Percentiles rank a stretch among this genome's conserved stretches.
phyloP scores from a whole-genome alignment of 2,113 vertebrate species.

The Callocephalon fimbriatum region DNA sequence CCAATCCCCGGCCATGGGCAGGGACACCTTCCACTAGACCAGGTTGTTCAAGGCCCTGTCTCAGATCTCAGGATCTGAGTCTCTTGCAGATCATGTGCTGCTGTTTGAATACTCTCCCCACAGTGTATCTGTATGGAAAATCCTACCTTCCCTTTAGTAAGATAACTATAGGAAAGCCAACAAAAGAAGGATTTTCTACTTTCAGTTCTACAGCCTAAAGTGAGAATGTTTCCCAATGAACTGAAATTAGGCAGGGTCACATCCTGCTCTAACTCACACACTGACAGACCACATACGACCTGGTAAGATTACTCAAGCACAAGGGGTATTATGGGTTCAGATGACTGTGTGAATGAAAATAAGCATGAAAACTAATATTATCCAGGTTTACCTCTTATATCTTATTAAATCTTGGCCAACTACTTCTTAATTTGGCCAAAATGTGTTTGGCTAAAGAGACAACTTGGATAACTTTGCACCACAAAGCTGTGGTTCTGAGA shows the following conservation, averaged over 20 bases:
- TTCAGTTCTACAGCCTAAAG: neutral
- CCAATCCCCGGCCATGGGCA: neutral
- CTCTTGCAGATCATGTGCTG: neutral
- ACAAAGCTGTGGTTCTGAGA: neutral
- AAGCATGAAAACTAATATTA: neutral
- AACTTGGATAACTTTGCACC: neutral
- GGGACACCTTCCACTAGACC: neutral
- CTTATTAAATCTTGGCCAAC: neutral
- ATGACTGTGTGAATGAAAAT: neutral
- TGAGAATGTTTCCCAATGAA: neutral
- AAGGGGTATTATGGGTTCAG: neutral
- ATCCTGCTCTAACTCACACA: neutral
- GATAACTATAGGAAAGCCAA: neutral
- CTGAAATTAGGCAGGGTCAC: neutral
- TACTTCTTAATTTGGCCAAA: neutral
- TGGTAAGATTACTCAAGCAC: neutral
- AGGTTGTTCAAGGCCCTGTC: neutral
- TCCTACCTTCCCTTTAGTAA: neutral
- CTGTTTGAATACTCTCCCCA: neutral
- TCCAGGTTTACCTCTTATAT: neutral
- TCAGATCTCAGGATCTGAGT: neutral
- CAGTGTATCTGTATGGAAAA: neutral
- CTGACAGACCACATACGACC: neutral
- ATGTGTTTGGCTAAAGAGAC: neutral
- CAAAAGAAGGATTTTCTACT: neutral